Evolutionary conservation across 2,113 vertebrate species (phyloP), one percentile per base, ranked within the genome.

Genomic region (Empidonax traillii): DNA sequence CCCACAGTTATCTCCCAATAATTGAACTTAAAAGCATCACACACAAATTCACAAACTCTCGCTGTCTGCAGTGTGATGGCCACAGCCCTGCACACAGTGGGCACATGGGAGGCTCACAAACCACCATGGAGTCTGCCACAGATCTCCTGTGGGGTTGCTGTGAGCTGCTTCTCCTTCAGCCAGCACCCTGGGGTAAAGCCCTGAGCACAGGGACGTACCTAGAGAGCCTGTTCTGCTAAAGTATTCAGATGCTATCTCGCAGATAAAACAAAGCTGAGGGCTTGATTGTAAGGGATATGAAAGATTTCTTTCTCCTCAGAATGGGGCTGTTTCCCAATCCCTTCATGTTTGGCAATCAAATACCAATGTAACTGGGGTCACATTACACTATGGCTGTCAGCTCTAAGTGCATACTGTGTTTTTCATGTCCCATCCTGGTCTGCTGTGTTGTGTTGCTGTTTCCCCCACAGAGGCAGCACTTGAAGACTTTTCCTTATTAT

Each of bases 361-460:
- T 96, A 87, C 85, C 94, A 94, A 2, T 62, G 66, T 87, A 94
- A 63, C 92, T 96, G 78, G 92, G 93, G 94, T 95, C 95, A 96
- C 74, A 41, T 97, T 95, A 91, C 85, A 46, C 91, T 76, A 43
- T 79, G 83, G 87, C 89, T 96, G 94, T 94, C 93, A 95, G 91
- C 59, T 79, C 55, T 69, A 67, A 87, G 81, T 14, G 10, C 78
- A 59, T 58, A 58, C 81, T 83, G 55, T 90, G 89, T 95, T 94
- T 95, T 96, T 97, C 91, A 95, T 53, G 82, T 66, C 46, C 76
- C 68, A 62, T 87, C 66, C 62, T 80, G 91, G 51, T 89, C 55
- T 87, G 87, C 35, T 83, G 46, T 28, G 58, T 39, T 56, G 81
- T 65, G 74, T 58, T 95, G 51, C 78, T 59, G 59, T 76, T 94